These are phyloP conservation scores for Halictus ligatus DNA, from an alignment of 2,888 invertebrate species.

Conservation along the genomic window DNA sequence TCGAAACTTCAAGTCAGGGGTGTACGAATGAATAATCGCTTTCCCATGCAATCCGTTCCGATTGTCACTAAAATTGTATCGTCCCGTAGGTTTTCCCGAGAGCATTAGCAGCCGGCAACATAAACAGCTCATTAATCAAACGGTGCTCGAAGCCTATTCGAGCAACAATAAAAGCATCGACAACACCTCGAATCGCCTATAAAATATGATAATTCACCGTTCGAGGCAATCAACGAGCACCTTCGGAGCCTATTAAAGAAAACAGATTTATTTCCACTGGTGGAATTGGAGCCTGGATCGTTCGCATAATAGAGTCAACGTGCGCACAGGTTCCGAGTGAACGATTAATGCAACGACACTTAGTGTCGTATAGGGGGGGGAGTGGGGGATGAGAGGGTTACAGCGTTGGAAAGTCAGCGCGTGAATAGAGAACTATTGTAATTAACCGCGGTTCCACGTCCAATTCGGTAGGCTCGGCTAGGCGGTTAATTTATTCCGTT, in stretches of 20 bases:
- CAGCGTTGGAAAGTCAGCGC: not conserved
- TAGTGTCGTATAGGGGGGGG: not conserved
- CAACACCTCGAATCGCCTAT: not conserved
- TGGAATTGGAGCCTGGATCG: not conserved
- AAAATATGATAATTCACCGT: slow-evolving; percentile 4
- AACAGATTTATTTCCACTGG: not conserved
- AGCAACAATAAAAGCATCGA: not conserved
- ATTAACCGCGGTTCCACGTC: slow-evolving; percentile 36
- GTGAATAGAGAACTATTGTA: slow-evolving; percentile 43
- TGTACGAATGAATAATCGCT: not conserved
- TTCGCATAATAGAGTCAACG: slow-evolving; percentile 4
- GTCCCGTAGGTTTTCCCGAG: not conserved
- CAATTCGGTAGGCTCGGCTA: slow-evolving; percentile 11
- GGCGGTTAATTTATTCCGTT: slow-evolving; percentile 49
- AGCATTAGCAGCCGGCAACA: not conserved
- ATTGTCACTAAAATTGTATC: not conserved
- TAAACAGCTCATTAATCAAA: slow-evolving; percentile 7
- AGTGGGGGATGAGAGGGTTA: not conserved
- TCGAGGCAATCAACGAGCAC: not conserved
- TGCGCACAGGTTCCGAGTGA: not conserved
- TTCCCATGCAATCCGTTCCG: not conserved
- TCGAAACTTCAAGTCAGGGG: not conserved
- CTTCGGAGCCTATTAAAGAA: not conserved
- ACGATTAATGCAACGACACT: slow-evolving; percentile 10
- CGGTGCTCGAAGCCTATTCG: not conserved